Base-by-base conservation (phyloP, 2,888 invertebrate genomes). In the Tenthredo notha region DNA sequence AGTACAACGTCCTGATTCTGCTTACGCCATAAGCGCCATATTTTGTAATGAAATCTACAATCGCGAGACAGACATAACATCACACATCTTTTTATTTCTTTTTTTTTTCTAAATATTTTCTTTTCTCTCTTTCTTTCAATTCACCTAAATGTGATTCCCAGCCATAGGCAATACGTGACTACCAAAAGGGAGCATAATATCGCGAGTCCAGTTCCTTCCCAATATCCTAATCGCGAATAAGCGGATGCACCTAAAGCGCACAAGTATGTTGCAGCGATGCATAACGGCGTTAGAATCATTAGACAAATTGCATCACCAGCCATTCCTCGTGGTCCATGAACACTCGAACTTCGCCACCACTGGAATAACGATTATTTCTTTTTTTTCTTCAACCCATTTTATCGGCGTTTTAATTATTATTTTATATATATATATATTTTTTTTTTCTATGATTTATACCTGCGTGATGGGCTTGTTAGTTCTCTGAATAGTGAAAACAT, bases 261-360 rank as follows among this genome's bases (percentile, higher is more conserved):
- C 25, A 95, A 90, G 89, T 94, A 94, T 15, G 94, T 91, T 50
- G 94, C 94, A 47, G 93, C 91, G 1, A 93, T 86, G 70, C 94
- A 94, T 58, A 95, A 90, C 0, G 95, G 95, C 7, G 94, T 94
- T 74, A 95, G 91, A 10, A 95, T 86, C 4, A 94, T 61, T 61
- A 95, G 93, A 87, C 94, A 94, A 10, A 94, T 87, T 0, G 94
- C 77, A 88, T 95, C 95, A 37, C 94, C 94, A 58, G 93, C 89
- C 47, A 95, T 90, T 84, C 94, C 94, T 65, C 94, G 92, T n/a
- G 93, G 93, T 74, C 94, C 94, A 84, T 91, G 90, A 15, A 93
- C 92, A 67, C 89, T 90, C 29, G 92, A 92, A 84, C 93, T 92
- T 40, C 88, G 89, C 88, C 94, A 90, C 94, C 94, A 95, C 92